Percentiles rank a stretch among this genome's conserved stretches.
Evolutionary conservation across 2,113 vertebrate species (phyloP).

Genomic region (Martes martes): DNA sequence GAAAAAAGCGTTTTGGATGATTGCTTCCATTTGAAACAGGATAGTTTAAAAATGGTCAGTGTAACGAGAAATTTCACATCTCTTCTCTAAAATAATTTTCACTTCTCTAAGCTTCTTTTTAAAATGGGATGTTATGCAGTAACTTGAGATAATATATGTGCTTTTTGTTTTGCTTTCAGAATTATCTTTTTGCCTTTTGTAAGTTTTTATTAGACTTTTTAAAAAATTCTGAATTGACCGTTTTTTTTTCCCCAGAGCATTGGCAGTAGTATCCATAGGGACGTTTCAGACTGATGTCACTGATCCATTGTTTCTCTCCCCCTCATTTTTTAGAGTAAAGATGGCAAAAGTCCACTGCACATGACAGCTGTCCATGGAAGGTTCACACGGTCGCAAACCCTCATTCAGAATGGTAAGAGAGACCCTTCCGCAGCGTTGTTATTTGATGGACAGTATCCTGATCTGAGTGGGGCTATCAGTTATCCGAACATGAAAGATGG

Average conservation of each 20-base stretch:
- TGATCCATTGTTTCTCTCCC: neutral
- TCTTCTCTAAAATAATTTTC: neutral
- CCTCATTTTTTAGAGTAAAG: slow-evolving; percentile 89
- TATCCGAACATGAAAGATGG: neutral
- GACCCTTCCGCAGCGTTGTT: fast-evolving
- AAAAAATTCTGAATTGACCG: neutral
- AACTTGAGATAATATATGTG: neutral
- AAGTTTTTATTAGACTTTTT: neutral
- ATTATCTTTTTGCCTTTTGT: neutral
- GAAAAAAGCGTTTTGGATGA: neutral
- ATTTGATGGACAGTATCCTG: neutral
- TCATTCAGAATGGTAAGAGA: slow-evolving; percentile 95
- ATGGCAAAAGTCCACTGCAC: slow-evolving; percentile 96
- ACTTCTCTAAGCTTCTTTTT: neutral
- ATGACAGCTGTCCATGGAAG: slow-evolving; percentile 97
- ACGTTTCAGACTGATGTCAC: neutral
- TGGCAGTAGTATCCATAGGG: neutral
- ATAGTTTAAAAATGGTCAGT: neutral
- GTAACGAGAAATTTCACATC: neutral
- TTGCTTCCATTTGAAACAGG: neutral
- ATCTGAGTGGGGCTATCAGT: neutral
- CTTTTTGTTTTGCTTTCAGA: neutral
- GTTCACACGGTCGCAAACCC: slow-evolving; percentile 95
- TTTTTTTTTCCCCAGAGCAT: neutral
- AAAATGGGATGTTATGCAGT: neutral